Base-by-base conservation (phyloP, 2,888 invertebrate genomes). In the Coelopa pilipes region DNA sequence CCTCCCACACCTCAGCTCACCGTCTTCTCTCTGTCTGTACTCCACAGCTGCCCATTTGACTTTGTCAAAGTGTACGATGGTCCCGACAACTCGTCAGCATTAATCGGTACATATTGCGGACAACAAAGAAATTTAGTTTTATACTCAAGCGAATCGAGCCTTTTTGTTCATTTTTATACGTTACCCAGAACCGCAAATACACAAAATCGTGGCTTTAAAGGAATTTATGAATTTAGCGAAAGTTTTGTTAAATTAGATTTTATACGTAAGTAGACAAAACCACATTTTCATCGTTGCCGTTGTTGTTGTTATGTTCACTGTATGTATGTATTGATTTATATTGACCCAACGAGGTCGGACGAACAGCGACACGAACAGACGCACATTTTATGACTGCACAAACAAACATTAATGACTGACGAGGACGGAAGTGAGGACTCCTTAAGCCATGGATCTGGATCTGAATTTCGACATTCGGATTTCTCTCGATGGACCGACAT, bases 181-280 rank as follows among this genome's bases (percentile, higher is more conserved):
- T 91, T 97, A 84, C 92, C 94, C 87, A 93, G 96, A 89, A 94
- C 94, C 88, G 97, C 94, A 87, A 96, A 95, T 89, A 94, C 96
- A 82, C 97, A 98, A 90, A 98, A 98, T 90, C 93, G 98, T 88
- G 99, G 99, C 87, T 99, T 98, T 90, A 96, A 96, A 90, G 98
- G 97, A 87, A 96, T 97, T 89, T 99, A 96, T 90, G 97, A 98
- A 91, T 99, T 99, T 90, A 98, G 98, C 83, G 96, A 97, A 89
- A 93, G 95, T 90, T 99, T 98, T 91, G 98, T 99, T 89, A 96
- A 97, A 91, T 92, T 99, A 92, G 96, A 97, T 96, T 88, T 92
- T 92, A 88, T 88, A 87, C 88, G 88, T 88, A 85, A 87, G 88
- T 88, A 84, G 55, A 74, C 62, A 0, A 66, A 13, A 21, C 4